Base-by-base conservation (phyloP, 2,797 vertebrate species). In the Dipus sagitta region DNA sequence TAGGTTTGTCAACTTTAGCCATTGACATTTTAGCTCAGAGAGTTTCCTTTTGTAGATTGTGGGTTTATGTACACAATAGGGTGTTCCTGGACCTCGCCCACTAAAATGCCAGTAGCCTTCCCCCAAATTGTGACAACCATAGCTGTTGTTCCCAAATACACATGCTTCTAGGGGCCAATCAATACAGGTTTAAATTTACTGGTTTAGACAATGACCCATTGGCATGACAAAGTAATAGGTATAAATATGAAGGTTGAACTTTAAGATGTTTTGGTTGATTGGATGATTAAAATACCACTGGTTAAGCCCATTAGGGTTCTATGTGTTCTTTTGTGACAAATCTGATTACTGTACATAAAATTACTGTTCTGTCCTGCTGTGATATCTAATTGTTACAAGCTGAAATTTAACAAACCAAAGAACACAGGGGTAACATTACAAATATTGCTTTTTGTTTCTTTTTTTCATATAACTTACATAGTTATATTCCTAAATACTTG, bases 331-430 rank as follows among this genome's bases (percentile, higher is more conserved):
- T 91, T 64, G 18, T 92, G 58, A 85, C 12, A 70, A 80, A 67
- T 70, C 20, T 47, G 88, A 60, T 87, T 21, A 34, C 6, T 64
- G 13, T 17, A 86, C 80, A 93, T 83, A 74, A 90, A 90, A 58
- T 58, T 64, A 47, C 28, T 58, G 23, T 76, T 70, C 86, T 85
- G 78, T 42, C 62, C 30, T 76, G 9, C 65, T 89, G 3, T 62
- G 4, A 4, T 86, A 65, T 77, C 30, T 32, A 52, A 30, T 78
- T 90, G 60, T 79, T 42, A 26, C 17, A 62, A 54, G 42, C 17
- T 80, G 47, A 92, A 88, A 74, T 93, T 64, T 83, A 67, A 32
- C 28, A 92, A 68, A 79, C 34, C 68, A 89, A 86, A 38, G 9
- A 94, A 42, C 23, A 28, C 0, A 15, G 34, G 23, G 30, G 52